Base-by-base conservation (phyloP, 2,797 vertebrate genomes). In the Sylvilagus floridanus region DNA sequence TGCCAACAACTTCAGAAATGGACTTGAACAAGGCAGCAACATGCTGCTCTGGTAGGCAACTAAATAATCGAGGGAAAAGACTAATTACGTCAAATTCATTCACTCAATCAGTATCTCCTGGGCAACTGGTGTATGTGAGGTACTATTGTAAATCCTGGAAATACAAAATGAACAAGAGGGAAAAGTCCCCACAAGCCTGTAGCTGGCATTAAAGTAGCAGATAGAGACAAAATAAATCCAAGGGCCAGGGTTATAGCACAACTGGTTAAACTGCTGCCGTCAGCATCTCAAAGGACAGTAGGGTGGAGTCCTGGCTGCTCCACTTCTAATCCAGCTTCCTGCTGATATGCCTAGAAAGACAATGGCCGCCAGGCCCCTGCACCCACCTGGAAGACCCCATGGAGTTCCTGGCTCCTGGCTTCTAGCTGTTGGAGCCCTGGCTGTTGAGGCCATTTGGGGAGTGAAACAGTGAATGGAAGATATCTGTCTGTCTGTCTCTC, bases 41-140 rank as follows among this genome's bases (percentile, higher is more conserved):
- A 68, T 16, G 16, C 30, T 22, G 37, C 22, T 42, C 7, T 69
- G 42, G 68, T 8, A 86, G 71, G 52, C 57, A 73, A 52, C 42
- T 52, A 84, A 62, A 60, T 52, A 87, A 28, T 35, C 42, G 24
- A 32, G 71, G 57, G n/a, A 54, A 16, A 83, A 32, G 30, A 88
- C 21, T 62, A 78, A 63, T 26, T 71, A 32, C 32, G 47, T 63
- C 63, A 62, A 88, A 93, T n/a, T 54, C 66, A 52, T 30, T 79
- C 65, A 73, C 62, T 88, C 57, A 82, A 91, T 42, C 30, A 78
- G 1, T 66, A 79, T 82, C 82, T 90, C 85, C 81, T 78, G 28
- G 91, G 21, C 30, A 88, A 16, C 19, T 84, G 42, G 8, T 71
- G 65, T 69, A 77, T 22, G 26, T 26, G 28, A 90, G n/a, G 10